A percentile compares a stretch with the other conserved stretches of the same genome.
Conservation (phyloP, 2,113 vertebrate genomes). For the Lucifuga dentata region DNA sequence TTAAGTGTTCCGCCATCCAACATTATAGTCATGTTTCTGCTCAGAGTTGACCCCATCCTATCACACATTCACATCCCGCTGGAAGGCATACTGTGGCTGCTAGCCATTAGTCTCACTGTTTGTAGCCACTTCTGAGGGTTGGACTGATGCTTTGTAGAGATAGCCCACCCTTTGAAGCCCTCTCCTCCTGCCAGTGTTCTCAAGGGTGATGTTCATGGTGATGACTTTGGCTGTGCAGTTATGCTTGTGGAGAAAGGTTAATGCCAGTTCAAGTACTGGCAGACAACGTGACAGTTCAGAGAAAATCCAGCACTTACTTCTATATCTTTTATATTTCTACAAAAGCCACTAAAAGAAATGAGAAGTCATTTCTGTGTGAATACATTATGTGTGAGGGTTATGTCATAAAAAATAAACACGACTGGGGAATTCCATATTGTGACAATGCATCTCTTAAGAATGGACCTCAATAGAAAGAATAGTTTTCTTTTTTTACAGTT, state of each 20-base stretch:
- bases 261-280: neutral
- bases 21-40: slow-evolving; percentile 30
- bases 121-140: slow-evolving; percentile 61
- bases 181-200: slow-evolving; percentile 45
- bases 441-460: no score
- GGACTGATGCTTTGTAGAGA: slow-evolving; percentile 54
- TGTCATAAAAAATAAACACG: no score
- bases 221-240: slow-evolving; percentile 19
- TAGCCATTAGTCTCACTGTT: slow-evolving; percentile 47
- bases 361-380: neutral
- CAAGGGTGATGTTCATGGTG: slow-evolving; percentile 17
- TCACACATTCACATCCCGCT: slow-evolving; percentile 33
- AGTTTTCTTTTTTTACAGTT: no score
- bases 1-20: slow-evolving; percentile 15
- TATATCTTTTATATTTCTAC: slow-evolving; percentile 22
- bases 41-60: slow-evolving; percentile 6
- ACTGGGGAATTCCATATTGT: no score
- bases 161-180: slow-evolving; percentile 57
- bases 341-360: neutral
- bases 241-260: neutral
- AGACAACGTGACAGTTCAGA: slow-evolving; percentile 16
- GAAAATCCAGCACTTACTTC: slow-evolving; percentile 1
- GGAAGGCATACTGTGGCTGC: slow-evolving; percentile 31
- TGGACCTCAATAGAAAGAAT: no score
- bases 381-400: neutral